A percentile compares a stretch with the other conserved stretches of the same genome.
phyloP scores from a whole-genome alignment of 2,888 invertebrate genomes.

The Tipula confusa region DNA sequence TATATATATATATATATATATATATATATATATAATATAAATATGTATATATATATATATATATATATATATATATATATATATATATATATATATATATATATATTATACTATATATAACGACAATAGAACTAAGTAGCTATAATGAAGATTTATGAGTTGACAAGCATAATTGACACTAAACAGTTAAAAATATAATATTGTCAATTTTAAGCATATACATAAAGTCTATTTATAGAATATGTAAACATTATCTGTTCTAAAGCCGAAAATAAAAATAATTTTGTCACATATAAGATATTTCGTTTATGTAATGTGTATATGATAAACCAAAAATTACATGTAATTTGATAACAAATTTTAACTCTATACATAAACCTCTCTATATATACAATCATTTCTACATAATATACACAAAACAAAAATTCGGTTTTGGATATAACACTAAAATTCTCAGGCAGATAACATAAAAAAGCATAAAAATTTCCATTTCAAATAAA shows the following conservation, averaged over 20 bases:
- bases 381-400: neutral
- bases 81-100: neutral
- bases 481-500: slow-evolving; percentile 25
- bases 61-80: too few relatives aligned
- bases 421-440: neutral
- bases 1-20: too few relatives aligned
- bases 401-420: neutral
- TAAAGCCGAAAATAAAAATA: neutral
- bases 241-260: neutral
- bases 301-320: neutral
- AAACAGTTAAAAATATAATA: neutral
- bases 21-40: too few relatives aligned
- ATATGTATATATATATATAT: too few relatives aligned
- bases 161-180: slow-evolving; percentile 12
- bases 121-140: neutral
- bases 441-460: slow-evolving; percentile 12
- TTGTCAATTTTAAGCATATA: neutral
- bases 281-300: neutral
- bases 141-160: neutral
- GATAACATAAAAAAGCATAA: slow-evolving; percentile 20
- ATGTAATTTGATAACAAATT: slow-evolving; percentile 9
- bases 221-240: neutral
- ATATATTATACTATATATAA: too few relatives aligned
- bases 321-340: neutral
- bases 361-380: neutral